These are phyloP conservation scores for Drosophila antonietae DNA, from an alignment of 2,888 invertebrate species.

Conservation along the genomic window DNA sequence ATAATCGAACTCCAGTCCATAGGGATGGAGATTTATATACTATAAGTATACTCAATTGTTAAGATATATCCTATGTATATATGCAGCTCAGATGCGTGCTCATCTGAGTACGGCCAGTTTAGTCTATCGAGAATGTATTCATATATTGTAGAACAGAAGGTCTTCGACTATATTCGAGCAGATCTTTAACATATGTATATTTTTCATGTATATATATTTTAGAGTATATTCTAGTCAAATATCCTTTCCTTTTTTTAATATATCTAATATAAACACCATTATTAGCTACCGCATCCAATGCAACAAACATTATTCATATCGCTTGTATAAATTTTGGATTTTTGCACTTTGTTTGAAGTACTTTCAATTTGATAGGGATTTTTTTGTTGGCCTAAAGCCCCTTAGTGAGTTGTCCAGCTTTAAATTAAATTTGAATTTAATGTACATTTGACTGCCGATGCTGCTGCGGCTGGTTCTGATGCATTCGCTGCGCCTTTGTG, in stretches of 20 bases:
- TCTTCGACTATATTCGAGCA: not conserved
- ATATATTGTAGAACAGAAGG: not conserved
- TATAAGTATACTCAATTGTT: not conserved
- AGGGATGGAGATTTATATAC: not conserved
- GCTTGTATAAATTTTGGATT: conserved; percentile 1
- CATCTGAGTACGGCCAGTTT: too few species aligned
- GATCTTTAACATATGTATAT: not conserved
- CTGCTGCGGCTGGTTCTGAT: conserved; percentile 20
- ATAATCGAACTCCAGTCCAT: not conserved
- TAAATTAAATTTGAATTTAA: conserved; percentile 44
- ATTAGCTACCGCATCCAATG: conserved; percentile 22
- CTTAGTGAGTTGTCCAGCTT: conserved; percentile 14
- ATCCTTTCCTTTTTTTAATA: not conserved
- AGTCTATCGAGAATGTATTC: too few species aligned
- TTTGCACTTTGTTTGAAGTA: conserved; percentile 8
- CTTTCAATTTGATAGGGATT: not conserved
- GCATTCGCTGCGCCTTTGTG: conserved; percentile 46
- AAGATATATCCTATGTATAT: not conserved
- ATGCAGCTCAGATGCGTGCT: not conserved
- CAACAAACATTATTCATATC: conserved; percentile 1
- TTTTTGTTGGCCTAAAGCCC: conserved; percentile 15
- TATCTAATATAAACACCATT: not conserved
- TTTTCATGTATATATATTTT: not conserved
- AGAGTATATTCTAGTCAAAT: not conserved
- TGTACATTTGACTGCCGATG: conserved; percentile 33